Evolutionary conservation across 92 coral and sea anemone genomes (phyloP), one percentile per base, ranked within the genome.

Genomic region (Micromussa lordhowensis): DNA sequence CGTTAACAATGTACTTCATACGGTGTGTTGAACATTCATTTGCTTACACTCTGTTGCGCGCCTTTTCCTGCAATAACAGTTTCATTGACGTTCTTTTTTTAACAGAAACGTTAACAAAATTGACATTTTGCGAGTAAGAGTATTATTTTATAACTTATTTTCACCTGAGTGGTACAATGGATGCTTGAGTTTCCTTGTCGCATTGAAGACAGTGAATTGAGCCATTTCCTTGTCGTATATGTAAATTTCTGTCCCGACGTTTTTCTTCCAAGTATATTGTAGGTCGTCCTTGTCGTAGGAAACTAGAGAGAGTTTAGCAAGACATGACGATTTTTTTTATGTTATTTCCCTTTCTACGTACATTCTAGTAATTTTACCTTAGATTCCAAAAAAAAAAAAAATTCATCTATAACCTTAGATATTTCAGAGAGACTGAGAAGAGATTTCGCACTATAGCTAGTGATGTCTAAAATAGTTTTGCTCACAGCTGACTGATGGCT

Each of bases 201-300:
- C 98, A 34, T 86, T 89, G 15, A 91, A 83, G 44, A 96, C 94
- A 12, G 89, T 93, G 59, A 96, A 96, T 88, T 96, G 99, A 31
- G 99, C 99, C 99, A 96, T 96, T 74, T 96, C 98, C 32, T 91
- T 80, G 90, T 96, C 99, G 77, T 95, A 96, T 31, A 96, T 95
- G 58, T 54, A 89, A 64, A 96, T 95, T 26, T 91, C 68, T 15
- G 86, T 76, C 29, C 98, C 98, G 13, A 86, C 89, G 14, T 82
- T 68, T 31, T 75, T 90, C 68, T 92, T 90, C 99, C 99, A 96
- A 22, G 88, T 81, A 79, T 86, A 94, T 69, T 82, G 83, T 36
- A 96, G 87, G 66, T 96, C 99, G 53, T 93, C 82, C 48, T 89
- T 90, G 79, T 96, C 99, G 75, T 96, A 96, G 15, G 99, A 93